Evolutionary conservation across 2,888 invertebrate species (phyloP), one percentile per base, ranked within the genome.

Genomic region (Spodoptera picta): DNA sequence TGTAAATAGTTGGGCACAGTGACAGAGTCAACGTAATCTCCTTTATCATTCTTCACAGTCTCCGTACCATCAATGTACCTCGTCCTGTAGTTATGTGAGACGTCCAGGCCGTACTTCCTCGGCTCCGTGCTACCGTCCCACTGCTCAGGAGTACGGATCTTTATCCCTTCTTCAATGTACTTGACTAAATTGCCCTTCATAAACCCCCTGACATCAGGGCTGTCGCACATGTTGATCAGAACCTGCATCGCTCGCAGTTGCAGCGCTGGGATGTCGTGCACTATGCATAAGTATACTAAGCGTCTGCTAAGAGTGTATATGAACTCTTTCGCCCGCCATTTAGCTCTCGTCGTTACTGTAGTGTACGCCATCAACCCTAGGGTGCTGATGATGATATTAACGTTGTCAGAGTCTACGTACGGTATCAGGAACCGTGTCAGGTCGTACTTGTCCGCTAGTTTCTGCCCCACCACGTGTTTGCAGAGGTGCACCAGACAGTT

Each of bases 121-220:
- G 90, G 88, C 14, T 91, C 92, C 0, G 86, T 82, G 0, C 91
- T 91, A 0, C 94, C 94, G 56, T 92, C 90, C 94, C 94, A 94
- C 14, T 91, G 83, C 36, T 93, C 92, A 11, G 90, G 87, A 0
- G 82, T 85, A 46, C 89, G 83, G 10, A 94, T 86, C 2, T 69
- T 80, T 2, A 92, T 84, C 0, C 10, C 53, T 7, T 72, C 76
- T 1, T 45, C 23, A 0, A 93, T 75, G 2, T 81, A 82, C 1
- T 54, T 70, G 63, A 85, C 83, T 84, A 89, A 90, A 46, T 87
- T 73, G 0, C 36, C 50, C 53, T 87, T 90, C 78, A 93, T 69
- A 50, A 90, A 85, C 43, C 87, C 47, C 36, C 90, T 82, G 1
- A 91, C 86, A 56, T 94, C 93, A 0, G 93, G 91, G 62, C 88